A percentile compares a stretch with the other conserved stretches of the same genome.
Evolutionary conservation across 1,140 invertebrate species (phyloP).

Genomic region (Akabosia matsudoensis): DNA sequence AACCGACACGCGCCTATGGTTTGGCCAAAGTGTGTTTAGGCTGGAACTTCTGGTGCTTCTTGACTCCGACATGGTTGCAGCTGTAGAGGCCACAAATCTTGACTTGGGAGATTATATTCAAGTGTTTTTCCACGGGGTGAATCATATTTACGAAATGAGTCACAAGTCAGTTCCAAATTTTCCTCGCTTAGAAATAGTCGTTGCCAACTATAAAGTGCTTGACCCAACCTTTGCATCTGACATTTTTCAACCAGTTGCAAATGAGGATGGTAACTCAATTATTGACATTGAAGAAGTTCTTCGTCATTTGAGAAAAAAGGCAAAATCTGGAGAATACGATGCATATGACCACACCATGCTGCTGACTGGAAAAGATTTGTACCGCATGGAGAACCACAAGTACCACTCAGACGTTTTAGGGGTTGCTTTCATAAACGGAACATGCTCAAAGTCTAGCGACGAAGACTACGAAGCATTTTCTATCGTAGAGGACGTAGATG

Average conservation of each 20-base stretch:
- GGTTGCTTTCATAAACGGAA: background rate
- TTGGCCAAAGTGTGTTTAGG: too few relatives aligned
- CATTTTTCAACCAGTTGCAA: background rate
- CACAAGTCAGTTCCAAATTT: background rate
- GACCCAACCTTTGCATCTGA: background rate
- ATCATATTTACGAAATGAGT: background rate
- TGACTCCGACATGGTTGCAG: background rate
- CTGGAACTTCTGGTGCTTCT: background rate
- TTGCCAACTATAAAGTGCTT: background rate
- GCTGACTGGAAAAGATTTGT: background rate
- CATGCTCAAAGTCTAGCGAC: background rate
- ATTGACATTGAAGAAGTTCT: background rate
- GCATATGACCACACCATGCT: slow-evolving; percentile 1
- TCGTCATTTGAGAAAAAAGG: background rate
- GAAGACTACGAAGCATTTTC: background rate
- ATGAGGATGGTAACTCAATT: background rate
- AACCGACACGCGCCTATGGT: too few relatives aligned
- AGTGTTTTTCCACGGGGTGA: background rate
- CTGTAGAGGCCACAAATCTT: background rate
- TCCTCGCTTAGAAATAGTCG: background rate
- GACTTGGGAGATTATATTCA: background rate
- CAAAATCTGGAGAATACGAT: background rate
- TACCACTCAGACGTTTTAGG: slow-evolving; percentile 1
- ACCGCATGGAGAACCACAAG: background rate
- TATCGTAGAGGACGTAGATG: background rate